Evolutionary conservation across 2,113 vertebrate genomes (phyloP), one percentile per base, ranked within the genome.

Genomic region (Smithornis capensis): DNA sequence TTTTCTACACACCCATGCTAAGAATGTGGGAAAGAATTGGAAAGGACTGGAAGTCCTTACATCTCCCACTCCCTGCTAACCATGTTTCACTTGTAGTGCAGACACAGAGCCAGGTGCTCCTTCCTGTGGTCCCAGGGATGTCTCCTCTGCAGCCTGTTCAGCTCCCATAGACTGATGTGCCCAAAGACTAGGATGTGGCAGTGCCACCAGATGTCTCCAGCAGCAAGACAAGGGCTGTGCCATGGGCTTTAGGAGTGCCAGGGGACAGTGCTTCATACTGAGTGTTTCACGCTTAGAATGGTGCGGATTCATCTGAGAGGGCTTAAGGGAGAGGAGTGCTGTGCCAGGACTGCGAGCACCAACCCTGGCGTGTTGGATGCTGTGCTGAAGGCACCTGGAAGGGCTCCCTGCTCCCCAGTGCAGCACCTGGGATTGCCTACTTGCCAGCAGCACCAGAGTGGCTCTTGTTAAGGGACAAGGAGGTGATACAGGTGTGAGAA

Each of bases 341-440:
- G 64, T 14, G 14, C 31, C 31, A 45, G 52, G 33, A 52, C 37
- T 2, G 3, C 0, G 0, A 56, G 50, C 1, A 1, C 44, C 2
- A 2, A 27, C n/a, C 18, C 40, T 44, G 31, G n/a, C 0, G 4
- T 4, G 1, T 47, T 28, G 83, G 23, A 28, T 15, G 27, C 86
- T 81, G 50, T 3, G 27, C 33, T 60, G 38, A 40, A 31, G 44
- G 49, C 1, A 4, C 45, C 49, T 31, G 29, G 68, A 75, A 42
- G 44, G 53, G 18, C 29, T 92, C 7, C 3, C 21, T 60, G 67
- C 59, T 83, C 33, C 52, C 45, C 0, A 0, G 2, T 19, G 24
- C 33, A 57, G 60, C 73, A 45, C 42, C 42, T 40, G 60, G 37
- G 44, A 50, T 56, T 2, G 1, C 16, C 33, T 59, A 25, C 15